Conservation (phyloP, 2,797 vertebrate species). For the Brachymystax lenok region DNA sequence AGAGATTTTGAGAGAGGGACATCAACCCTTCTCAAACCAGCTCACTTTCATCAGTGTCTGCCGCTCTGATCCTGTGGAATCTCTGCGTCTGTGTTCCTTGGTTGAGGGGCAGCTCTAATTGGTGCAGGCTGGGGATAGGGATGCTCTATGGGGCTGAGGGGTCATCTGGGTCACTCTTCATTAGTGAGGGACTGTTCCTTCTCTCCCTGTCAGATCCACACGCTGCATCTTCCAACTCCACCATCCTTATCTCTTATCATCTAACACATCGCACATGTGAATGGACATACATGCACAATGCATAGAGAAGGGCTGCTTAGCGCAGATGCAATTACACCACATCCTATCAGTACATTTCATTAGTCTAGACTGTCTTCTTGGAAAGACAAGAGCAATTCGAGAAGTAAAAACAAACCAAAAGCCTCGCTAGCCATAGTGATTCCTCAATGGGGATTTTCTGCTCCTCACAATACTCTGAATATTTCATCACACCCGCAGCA, state of each 20-base stretch:
- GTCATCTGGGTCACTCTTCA: slow-evolving; percentile 59
- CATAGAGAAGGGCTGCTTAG: neutral
- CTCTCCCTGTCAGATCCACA: neutral
- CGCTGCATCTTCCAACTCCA: neutral
- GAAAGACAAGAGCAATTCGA: neutral
- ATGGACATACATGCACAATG: too few species aligned
- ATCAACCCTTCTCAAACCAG: neutral
- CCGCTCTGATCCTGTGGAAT: neutral
- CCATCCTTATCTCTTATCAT: neutral
- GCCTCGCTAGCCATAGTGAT: neutral
- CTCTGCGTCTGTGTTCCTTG: neutral
- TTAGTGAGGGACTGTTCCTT: slow-evolving; percentile 45
- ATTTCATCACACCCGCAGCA: slow-evolving; percentile 15
- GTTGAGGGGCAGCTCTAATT: slow-evolving; percentile 50
- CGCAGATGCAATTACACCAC: neutral
- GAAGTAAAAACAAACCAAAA: neutral
- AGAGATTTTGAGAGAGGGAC: neutral
- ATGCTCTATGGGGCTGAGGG: slow-evolving; percentile 42
- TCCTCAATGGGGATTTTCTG: neutral
- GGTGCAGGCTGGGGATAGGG: slow-evolving; percentile 29
- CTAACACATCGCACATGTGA: neutral
- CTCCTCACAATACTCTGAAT: slow-evolving; percentile 16
- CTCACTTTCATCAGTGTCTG: neutral
- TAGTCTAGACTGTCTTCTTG: neutral
- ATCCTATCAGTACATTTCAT: neutral